A percentile compares a stretch with the other conserved stretches of the same genome.
Conservation (phyloP, 1,140 invertebrate genomes). For the Drosophila sturtevanti region DNA sequence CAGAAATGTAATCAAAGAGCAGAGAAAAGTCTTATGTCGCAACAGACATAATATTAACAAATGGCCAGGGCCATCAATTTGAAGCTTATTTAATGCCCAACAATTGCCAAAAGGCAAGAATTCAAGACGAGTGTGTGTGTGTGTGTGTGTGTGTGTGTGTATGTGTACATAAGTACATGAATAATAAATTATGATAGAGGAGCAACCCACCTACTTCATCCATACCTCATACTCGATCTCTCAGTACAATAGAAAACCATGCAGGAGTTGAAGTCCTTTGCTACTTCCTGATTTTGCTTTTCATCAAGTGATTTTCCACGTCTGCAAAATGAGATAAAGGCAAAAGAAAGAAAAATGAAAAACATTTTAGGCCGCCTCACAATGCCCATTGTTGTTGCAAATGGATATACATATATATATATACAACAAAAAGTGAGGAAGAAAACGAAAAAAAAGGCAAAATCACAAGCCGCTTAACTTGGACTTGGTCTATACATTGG, state of each 20-base stretch:
- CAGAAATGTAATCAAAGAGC: slow-evolving; percentile 68
- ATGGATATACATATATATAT: not conserved
- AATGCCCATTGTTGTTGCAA: slow-evolving; percentile 59
- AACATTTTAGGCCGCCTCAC: slow-evolving; percentile 56
- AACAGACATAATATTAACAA: slow-evolving; percentile 73
- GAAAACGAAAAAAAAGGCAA: slow-evolving; percentile 37
- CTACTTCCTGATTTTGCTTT: slow-evolving; percentile 22
- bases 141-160: slow-evolving; percentile 34
- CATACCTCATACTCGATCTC: not conserved
- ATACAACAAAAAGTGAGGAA: not conserved
- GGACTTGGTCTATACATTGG: slow-evolving; percentile 23
- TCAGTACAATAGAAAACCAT: not conserved
- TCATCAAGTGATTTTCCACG: slow-evolving; percentile 77
- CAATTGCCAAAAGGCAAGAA: slow-evolving; percentile 46
- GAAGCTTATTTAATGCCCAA: slow-evolving; percentile 72
- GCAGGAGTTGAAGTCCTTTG: slow-evolving; percentile 34
- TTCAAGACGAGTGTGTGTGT: slow-evolving; percentile 19
- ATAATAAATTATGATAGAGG: slow-evolving; percentile 73
- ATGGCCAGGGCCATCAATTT: slow-evolving; percentile 74
- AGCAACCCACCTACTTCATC: not conserved
- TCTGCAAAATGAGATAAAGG: slow-evolving; percentile 68
- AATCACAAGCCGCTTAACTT: slow-evolving; percentile 53
- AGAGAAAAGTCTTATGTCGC: slow-evolving; percentile 30
- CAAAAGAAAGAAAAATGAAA: slow-evolving; percentile 23
- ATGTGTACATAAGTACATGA: slow-evolving; percentile 65